Evolutionary conservation across 2,797 vertebrate species (phyloP).

Genomic region (Esox masquinongy): DNA sequence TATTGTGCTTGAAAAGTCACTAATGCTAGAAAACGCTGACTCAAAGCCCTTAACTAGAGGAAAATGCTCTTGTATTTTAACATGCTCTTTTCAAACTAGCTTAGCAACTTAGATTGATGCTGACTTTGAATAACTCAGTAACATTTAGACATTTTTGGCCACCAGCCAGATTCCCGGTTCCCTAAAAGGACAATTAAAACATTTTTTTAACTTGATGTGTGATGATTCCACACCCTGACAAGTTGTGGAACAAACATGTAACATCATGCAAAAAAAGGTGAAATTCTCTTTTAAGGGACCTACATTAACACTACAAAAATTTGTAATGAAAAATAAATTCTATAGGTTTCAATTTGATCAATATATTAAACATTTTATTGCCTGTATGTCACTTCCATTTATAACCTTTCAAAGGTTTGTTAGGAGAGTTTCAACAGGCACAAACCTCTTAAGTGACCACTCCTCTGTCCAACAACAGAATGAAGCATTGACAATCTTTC

Average conservation of each 20-base stretch:
- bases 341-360: background rate
- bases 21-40: background rate
- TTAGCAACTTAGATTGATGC: background rate
- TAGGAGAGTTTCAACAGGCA: constrained; percentile 2
- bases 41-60: constrained; percentile 1
- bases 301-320: constrained; percentile 44
- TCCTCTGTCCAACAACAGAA: background rate
- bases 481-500: background rate
- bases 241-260: too few relatives aligned
- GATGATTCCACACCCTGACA: too few relatives aligned
- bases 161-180: constrained; percentile 42
- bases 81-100: constrained; percentile 30
- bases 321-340: constrained; percentile 45
- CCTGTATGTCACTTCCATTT: constrained; percentile 27
- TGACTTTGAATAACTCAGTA: background rate
- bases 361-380: constrained; percentile 46
- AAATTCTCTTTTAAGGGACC: constrained; percentile 16
- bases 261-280: background rate
- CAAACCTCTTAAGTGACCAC: constrained; percentile 7
- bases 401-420: constrained; percentile 6
- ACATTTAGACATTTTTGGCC: constrained; percentile 57
- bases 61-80: constrained; percentile 14
- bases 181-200: background rate
- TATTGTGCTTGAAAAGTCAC: constrained; percentile 13
- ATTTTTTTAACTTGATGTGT: background rate